A percentile compares a stretch with the other conserved stretches of the same genome.
Evolutionary conservation across 1,140 invertebrate genomes (phyloP).

Genomic region (Metopolophium dirhodum): DNA sequence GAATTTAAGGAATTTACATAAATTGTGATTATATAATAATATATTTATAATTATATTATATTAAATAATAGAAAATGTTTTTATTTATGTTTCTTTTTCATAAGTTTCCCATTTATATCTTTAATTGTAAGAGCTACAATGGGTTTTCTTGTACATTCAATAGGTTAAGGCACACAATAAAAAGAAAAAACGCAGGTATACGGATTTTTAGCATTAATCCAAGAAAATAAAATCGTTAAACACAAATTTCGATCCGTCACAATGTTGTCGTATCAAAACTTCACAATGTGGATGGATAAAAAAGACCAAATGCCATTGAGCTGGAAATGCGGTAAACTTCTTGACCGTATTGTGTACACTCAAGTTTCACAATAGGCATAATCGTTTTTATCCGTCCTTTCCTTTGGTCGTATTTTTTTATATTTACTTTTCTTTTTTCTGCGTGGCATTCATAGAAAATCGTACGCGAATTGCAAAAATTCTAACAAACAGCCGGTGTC

Average conservation of each 20-base stretch:
- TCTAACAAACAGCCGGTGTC: neutral
- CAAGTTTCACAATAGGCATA: neutral
- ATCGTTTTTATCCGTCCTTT: conserved; percentile 30
- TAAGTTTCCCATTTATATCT: neutral
- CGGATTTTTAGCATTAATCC: neutral
- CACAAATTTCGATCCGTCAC: neutral
- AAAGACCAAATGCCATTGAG: conserved; percentile 19
- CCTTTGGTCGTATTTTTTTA: neutral
- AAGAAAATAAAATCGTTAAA: neutral
- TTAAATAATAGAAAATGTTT: neutral
- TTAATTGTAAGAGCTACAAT: neutral
- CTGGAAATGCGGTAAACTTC: conserved; percentile 25
- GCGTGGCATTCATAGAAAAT: neutral
- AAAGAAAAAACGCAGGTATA: neutral
- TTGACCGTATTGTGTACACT: conserved; percentile 34
- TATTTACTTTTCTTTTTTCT: conserved; percentile 23
- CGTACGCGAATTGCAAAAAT: neutral
- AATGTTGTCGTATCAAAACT: neutral
- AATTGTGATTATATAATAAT: neutral
- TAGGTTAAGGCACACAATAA: neutral
- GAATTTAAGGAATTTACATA: neutral
- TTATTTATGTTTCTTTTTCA: neutral
- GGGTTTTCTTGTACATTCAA: neutral
- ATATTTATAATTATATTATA: too few species aligned
- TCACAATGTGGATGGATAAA: neutral